Percentiles rank a stretch among this genome's conserved stretches.
These are phyloP conservation scores for chimpanzee (Pan troglodytes) DNA, from an alignment of 2,113 vertebrate genomes.

Conservation along the genomic window NHGRI_mPanTro3-v2.1_pri NC_072398.2:54170001-54170500, in stretches of 20 bases:
- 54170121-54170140: not conserved
- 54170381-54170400: no score
- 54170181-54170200: not conserved
- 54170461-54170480: not conserved
- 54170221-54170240: no score
- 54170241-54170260: no score
- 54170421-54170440: no score
- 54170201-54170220: not conserved
- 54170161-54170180: not conserved
- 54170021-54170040: not conserved
- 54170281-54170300: no score
- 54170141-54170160: not conserved
- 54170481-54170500: not conserved
- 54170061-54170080: not conserved
- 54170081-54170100: not conserved
- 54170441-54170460: not conserved
- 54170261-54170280: accelerated
- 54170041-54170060: not conserved
- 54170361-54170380: no score
- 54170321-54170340: no score
- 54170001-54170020: not conserved
- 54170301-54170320: no score
- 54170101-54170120: not conserved
- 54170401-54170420: no score
- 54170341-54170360: no score